Evolutionary conservation across 2,113 vertebrate genomes (phyloP).

Genomic region (Corythornis vintsioides): DNA sequence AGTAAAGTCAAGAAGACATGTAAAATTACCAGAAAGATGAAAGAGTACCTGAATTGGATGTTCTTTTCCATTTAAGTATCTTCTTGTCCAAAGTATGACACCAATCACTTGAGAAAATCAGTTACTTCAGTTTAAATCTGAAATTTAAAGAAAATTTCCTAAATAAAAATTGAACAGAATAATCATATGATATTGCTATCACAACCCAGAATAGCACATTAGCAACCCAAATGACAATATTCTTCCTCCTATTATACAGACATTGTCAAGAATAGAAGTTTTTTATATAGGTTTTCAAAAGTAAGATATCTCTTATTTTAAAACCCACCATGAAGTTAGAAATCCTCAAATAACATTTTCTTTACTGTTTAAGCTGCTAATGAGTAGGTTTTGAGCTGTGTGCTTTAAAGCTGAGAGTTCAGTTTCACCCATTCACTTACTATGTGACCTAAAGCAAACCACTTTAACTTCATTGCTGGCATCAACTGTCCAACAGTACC

Average conservation of each 20-base stretch:
- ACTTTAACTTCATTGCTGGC: background rate
- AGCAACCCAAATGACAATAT: constrained; percentile 4
- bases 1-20: background rate
- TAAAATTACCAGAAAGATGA: background rate
- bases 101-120: fast-evolving
- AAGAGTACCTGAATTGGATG: background rate
- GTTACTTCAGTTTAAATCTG: background rate
- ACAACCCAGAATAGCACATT: background rate
- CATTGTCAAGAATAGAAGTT: background rate
- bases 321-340: background rate
- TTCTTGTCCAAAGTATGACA: background rate
- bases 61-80: background rate
- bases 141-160: background rate
- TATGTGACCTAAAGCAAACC: background rate
- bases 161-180: constrained; percentile 24
- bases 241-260: background rate
- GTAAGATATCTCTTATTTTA: background rate
- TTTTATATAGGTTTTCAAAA: background rate
- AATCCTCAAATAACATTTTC: background rate
- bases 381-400: background rate
- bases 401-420: background rate
- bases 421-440: background rate
- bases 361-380: background rate
- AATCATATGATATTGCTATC: constrained; percentile 16
- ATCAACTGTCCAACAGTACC: background rate